phyloP scores from a whole-genome alignment of 2,797 vertebrate species.

The Myotis myotis region DNA sequence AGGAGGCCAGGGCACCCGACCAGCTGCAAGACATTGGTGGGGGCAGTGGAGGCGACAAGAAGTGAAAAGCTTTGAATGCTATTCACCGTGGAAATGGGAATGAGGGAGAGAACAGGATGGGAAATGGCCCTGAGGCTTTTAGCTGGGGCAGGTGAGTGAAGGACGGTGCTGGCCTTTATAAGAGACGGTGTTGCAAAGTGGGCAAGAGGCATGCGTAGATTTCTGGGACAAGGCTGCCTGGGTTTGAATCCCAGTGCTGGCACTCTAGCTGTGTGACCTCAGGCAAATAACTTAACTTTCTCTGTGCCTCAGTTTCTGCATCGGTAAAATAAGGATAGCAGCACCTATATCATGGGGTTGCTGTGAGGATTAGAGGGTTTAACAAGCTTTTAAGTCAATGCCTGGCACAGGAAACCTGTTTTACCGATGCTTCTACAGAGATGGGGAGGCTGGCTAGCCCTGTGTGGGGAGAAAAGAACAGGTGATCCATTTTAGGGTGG shows the following conservation, averaged over 20 bases:
- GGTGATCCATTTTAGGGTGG: not conserved
- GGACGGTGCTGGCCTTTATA: not conserved
- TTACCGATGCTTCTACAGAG: not conserved
- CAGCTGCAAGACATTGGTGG: not conserved
- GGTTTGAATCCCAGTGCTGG: not conserved
- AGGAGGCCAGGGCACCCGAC: not conserved
- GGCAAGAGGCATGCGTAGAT: not conserved
- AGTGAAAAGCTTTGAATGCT: not conserved
- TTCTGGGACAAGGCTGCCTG: not conserved
- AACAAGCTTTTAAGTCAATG: not conserved
- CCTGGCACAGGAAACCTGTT: not conserved
- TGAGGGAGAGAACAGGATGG: not conserved
- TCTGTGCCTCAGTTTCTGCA: not conserved
- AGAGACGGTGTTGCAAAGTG: not conserved
- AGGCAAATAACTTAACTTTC: not conserved
- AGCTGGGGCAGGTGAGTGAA: not conserved
- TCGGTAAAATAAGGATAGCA: not conserved
- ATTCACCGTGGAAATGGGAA: not conserved
- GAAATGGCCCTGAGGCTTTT: not conserved
- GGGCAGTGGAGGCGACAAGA: not conserved
- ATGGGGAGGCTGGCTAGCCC: not conserved
- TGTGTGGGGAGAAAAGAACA: not conserved
- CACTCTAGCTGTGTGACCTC: conserved; percentile 2
- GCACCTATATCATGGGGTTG: not conserved
- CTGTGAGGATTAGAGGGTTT: not conserved